phyloP scores from a whole-genome alignment of 2,797 vertebrate species.

The Cynopterus sphinx region DNA sequence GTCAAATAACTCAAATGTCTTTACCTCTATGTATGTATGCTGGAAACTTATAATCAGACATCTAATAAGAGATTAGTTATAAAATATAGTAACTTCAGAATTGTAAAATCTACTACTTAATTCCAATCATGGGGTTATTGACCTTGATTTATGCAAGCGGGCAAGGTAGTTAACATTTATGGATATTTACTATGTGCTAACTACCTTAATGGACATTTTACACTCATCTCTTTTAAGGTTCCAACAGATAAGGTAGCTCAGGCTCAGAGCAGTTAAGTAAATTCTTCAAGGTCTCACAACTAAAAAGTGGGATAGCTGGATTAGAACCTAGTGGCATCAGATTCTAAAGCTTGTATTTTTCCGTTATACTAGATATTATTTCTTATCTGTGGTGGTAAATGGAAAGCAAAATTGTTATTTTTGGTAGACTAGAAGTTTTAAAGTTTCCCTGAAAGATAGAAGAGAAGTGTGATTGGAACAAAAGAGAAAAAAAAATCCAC shows the following conservation, averaged over 20 bases:
- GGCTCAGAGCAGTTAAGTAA: slow-evolving; percentile 9
- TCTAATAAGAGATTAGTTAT: slow-evolving; percentile 35
- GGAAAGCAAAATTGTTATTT: background rate
- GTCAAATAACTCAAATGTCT: slow-evolving; percentile 11
- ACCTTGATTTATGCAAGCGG: background rate
- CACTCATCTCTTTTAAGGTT: background rate
- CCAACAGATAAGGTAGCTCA: slow-evolving; percentile 9
- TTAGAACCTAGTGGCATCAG: background rate
- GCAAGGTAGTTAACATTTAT: background rate
- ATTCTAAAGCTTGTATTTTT: background rate
- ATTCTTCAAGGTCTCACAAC: background rate
- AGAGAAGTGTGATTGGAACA: background rate
- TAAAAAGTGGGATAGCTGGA: background rate
- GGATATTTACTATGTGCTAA: background rate
- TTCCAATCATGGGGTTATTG: background rate
- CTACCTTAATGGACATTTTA: slow-evolving; percentile 14
- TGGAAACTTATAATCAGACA: slow-evolving; percentile 33
- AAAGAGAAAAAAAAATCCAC: background rate
- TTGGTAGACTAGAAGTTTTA: background rate
- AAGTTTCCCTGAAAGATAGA: background rate
- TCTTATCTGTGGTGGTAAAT: background rate
- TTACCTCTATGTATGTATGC: background rate
- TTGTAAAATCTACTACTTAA: background rate
- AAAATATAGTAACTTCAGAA: slow-evolving; percentile 29
- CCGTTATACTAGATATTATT: background rate